Base-by-base conservation (phyloP, 2,888 invertebrate species). In the Brassicogethes aeneus region DNA sequence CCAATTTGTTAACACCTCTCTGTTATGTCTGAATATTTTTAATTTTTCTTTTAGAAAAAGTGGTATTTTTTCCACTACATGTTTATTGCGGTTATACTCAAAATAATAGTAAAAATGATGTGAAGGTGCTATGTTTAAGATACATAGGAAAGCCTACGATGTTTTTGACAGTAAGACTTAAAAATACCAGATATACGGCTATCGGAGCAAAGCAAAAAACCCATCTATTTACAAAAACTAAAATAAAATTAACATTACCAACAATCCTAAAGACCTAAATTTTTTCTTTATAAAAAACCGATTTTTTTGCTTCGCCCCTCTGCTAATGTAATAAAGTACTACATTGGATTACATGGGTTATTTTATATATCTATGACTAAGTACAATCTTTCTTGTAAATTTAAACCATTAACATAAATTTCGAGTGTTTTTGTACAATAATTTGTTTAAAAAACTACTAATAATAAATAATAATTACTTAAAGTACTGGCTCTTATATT, bases 401-500 rank as follows among this genome's bases (percentile, higher is more conserved):
- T 10, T 23, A 23, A 23, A 23, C 23, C 23, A 52, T 34, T 46
- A 50, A 51, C 50, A 50, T 45, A 53, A 50, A 52, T 43, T 47
- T 48, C 43, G 52, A 48, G 45, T 48, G 46, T 35, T 48, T 57
- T 59, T 64, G 61, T 64, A 64, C 62, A 64, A 57, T 54, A 56
- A 58, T 53, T 54, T n/a, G n/a, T 23, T 32, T 12, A 32, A 52
- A 55, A 60, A 59, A 60, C 57, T 57, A 52, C 54, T 54, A 53
- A 57, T 60, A 65, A 65, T 62, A 63, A 65, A 64, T 64, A 63
- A 62, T 60, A 54, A 62, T 64, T 56, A 64, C 66, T 66, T 66
- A 67, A 62, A 61, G 62, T 67, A 68, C 67, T 68, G 67, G 68
- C 68, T 64, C 66, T 65, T 64, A 67, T 55, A 65, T 65, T 66